These are phyloP conservation scores for Anhinga anhinga DNA, from an alignment of 2,113 vertebrate species.

Conservation along the genomic window DNA sequence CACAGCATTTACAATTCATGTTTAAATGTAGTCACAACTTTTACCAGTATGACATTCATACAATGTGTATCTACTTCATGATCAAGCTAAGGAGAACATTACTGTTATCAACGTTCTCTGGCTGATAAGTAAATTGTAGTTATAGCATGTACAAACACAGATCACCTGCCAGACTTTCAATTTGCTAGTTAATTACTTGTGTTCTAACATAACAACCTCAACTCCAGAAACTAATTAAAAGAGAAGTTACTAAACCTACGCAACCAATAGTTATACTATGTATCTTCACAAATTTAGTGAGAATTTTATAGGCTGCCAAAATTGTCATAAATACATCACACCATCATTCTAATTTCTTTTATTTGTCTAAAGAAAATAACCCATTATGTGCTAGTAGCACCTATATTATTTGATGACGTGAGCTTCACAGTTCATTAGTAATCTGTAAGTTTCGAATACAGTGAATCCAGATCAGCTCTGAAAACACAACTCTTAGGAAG, in stretches of 20 bases:
- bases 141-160: not conserved
- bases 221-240: not conserved
- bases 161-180: not conserved
- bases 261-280: not conserved
- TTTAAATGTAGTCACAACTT: not conserved
- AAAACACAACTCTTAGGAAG: not conserved
- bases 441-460: not conserved
- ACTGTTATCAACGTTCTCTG: not conserved
- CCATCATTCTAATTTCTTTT: not conserved
- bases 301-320: not conserved
- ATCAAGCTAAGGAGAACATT: not conserved
- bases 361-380: not conserved
- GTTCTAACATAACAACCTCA: not conserved
- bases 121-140: not conserved
- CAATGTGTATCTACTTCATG: not conserved
- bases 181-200: not conserved
- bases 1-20: not conserved
- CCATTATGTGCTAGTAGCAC: not conserved
- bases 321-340: not conserved
- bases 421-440: not conserved
- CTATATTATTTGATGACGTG: not conserved
- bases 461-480: not conserved
- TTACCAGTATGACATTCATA: not conserved
- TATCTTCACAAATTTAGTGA: not conserved
- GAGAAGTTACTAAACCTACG: not conserved